Base-by-base conservation (phyloP, 2,888 invertebrate genomes). In the Drosophila monieri region DNA sequence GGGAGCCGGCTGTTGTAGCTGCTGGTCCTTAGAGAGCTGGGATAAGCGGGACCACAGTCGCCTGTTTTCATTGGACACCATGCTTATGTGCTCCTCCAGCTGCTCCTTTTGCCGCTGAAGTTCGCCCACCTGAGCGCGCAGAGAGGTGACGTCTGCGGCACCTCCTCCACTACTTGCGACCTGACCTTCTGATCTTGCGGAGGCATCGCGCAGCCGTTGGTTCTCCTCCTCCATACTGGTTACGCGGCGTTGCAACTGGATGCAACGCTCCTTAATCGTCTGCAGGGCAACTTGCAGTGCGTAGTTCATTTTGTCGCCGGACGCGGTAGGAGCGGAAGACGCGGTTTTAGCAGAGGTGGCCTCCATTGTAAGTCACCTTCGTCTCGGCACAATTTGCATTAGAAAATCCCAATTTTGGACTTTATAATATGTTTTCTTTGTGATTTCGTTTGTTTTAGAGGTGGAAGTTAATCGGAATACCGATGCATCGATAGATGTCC, bases 41-140 rank as follows among this genome's bases (percentile, higher is more conserved):
- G 94, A 94, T 58, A 97, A 92, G 84, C 95, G 94, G 60, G 93
- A 94, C 97, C 97, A 97, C 43, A 97, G 91, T 74, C 95, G 95
- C 83, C 95, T 94, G 89, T 97, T 97, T 90, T 97, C 97, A 79
- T 94, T 94, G 3, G 96, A 95, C 9, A 97, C 96, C 95, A 97
- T 96, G 79, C 94, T 94, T 30, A 96, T 93, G 87, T 96, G 96
- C 88, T 95, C 95, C 78, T 94, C 93, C 0, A 97, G 91, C 86
- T 96, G 96, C 0, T 94, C 94, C 86, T 96, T 96, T 88, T 96
- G 95, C 80, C 95, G 94, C 12, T 93, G 94, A 59, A 96, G 91
- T 71, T 95, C 94, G 18, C 94, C 94, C 21, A 96, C 93, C 90
- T 94, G 94, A 73, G 93, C 93, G 67, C 94, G 92, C n/a, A 95